phyloP scores from a whole-genome alignment of 2,888 invertebrate genomes.

The Cinara cedri region DNA sequence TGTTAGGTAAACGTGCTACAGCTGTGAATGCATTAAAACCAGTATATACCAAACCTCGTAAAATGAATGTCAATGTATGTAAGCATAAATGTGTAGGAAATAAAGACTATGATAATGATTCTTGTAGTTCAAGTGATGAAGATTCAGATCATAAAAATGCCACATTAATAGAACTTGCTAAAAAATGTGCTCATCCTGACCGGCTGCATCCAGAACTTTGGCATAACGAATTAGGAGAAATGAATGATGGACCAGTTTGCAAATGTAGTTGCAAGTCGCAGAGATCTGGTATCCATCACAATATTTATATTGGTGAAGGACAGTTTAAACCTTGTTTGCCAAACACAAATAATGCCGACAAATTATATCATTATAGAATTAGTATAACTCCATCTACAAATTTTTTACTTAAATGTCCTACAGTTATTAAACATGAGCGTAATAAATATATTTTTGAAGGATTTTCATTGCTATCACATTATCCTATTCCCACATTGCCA shows the following conservation, averaged over 20 bases:
- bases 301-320: conserved; percentile 91
- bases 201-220: conserved; percentile 92
- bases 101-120: conserved; percentile 52
- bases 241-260: conserved; percentile 97
- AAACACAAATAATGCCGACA: conserved; percentile 81
- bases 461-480: conserved; percentile 94
- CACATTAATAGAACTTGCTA: conserved; percentile 84
- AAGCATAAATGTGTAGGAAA: conserved; percentile 27
- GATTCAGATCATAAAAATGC: conserved; percentile 75
- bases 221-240: conserved; percentile 95
- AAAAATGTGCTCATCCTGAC: conserved; percentile 90
- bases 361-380: conserved; percentile 87
- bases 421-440: conserved; percentile 89
- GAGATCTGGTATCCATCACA: conserved; percentile 90
- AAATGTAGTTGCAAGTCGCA: conserved; percentile 89
- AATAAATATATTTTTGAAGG: conserved; percentile 98
- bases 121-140: conserved; percentile 54
- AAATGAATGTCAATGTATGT: conserved; percentile 65
- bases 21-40: conserved; percentile 69
- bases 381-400: conserved; percentile 83
- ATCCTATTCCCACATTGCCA: conserved; percentile 81
- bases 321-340: conserved; percentile 75
- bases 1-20: conserved; percentile 73
- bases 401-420: conserved; percentile 78
- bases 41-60: conserved; percentile 74